A percentile compares a stretch with the other conserved stretches of the same genome.
These are phyloP conservation scores for Heliocidaris tuberculata DNA, from an alignment of 35 echinoderm and acorn worm genomes.

Conservation along the genomic window DNA sequence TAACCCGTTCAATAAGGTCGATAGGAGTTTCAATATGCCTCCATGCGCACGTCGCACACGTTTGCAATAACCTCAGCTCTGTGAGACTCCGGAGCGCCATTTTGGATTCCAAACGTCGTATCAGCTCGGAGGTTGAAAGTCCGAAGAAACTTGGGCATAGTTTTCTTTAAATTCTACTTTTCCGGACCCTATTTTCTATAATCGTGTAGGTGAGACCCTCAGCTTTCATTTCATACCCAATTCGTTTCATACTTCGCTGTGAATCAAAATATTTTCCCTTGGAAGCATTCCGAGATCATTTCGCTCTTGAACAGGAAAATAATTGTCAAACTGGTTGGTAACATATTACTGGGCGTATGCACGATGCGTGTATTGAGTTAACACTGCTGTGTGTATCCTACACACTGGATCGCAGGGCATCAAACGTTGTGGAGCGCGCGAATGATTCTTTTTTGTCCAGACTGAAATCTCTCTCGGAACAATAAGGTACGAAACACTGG, in stretches of 20 bases:
- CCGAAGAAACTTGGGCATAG: conserved; percentile 37
- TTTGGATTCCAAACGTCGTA: conserved; percentile 50
- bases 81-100: conserved; percentile 43
- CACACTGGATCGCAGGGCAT: conserved; percentile 42
- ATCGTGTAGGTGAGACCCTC: conserved; percentile 44
- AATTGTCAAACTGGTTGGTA: conserved; percentile 40
- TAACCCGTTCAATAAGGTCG: conserved; percentile 27
- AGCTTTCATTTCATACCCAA: not conserved
- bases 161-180: not conserved
- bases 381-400: not conserved
- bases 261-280: conserved; percentile 58
- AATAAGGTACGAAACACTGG: conserved; percentile 37
- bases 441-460: conserved; percentile 31
- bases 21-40: conserved; percentile 24
- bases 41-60: conserved; percentile 42
- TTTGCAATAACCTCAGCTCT: conserved; percentile 38
- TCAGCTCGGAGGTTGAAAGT: conserved; percentile 31
- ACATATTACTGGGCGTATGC: conserved; percentile 29
- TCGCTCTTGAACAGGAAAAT: not conserved
- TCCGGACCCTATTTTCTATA: not conserved
- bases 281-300: conserved; percentile 24
- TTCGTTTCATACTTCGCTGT: conserved; percentile 29
- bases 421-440: conserved; percentile 24
- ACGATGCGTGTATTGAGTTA: conserved; percentile 11
- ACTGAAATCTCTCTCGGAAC: conserved; percentile 8